A percentile compares a stretch with the other conserved stretches of the same genome.
Evolutionary conservation across 2,113 vertebrate genomes (phyloP).

Genomic region (Aptenodytes forsteri): DNA sequence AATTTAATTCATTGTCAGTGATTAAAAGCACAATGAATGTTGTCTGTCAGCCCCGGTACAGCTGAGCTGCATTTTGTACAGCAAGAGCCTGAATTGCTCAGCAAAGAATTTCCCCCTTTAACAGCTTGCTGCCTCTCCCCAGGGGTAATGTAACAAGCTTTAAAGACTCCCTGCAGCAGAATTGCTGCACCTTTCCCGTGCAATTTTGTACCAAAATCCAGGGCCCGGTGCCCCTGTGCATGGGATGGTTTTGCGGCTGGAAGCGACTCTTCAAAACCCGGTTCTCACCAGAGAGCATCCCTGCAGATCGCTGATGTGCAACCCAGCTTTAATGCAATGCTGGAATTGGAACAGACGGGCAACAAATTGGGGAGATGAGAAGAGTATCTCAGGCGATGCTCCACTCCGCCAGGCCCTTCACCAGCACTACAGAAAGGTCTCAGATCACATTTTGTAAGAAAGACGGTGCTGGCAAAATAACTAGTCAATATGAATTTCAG

Average conservation of each 20-base stretch:
- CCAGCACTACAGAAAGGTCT: not conserved
- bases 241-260: not conserved
- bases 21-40: conserved; percentile 61
- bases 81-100: conserved; percentile 45
- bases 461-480: not conserved
- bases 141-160: not conserved
- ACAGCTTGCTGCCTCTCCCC: not conserved
- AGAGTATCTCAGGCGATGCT: accelerated
- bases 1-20: conserved; percentile 69
- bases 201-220: not conserved
- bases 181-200: not conserved
- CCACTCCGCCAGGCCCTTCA: not conserved
- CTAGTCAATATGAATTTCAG: not conserved
- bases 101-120: conserved; percentile 24
- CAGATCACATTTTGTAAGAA: not conserved
- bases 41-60: conserved; percentile 63
- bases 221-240: not conserved
- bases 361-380: accelerated
- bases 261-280: not conserved
- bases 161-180: not conserved
- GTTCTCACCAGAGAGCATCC: not conserved
- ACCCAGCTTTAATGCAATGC: not conserved
- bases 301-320: not conserved
- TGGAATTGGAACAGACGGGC: not conserved
- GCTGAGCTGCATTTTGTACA: conserved; percentile 60